Percentiles rank a stretch among this genome's conserved stretches.
These are phyloP conservation scores for Eupsilia transversa DNA, from an alignment of 2,888 invertebrate genomes.

Conservation along the genomic window DNA sequence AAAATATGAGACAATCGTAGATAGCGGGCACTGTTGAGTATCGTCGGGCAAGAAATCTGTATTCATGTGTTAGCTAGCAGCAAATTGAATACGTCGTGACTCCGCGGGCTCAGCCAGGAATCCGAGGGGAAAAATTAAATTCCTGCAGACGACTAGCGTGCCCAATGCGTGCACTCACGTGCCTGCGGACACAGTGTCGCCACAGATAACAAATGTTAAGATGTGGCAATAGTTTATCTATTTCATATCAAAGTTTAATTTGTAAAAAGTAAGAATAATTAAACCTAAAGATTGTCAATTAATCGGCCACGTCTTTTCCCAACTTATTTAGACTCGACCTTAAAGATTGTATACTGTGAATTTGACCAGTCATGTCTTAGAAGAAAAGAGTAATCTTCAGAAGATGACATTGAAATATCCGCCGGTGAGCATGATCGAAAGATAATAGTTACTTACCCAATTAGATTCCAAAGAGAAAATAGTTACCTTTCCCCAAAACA, in stretches of 20 bases:
- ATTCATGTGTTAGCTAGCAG: conserved; percentile 76
- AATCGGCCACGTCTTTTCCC: too few species aligned
- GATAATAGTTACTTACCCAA: conserved; percentile 2
- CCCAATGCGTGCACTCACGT: conserved; percentile 71
- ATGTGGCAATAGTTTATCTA: conserved; percentile 19
- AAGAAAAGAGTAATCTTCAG: neutral
- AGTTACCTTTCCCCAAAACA: neutral
- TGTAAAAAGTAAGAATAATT: too few species aligned
- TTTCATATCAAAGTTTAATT: neutral
- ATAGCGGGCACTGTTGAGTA: conserved; percentile 26
- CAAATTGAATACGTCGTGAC: conserved; percentile 78
- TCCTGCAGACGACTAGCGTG: conserved; percentile 72
- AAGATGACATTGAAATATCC: conserved; percentile 1
- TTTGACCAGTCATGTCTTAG: neutral
- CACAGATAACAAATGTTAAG: conserved; percentile 46
- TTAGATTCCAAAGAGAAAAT: conserved; percentile 14
- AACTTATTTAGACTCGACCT: too few species aligned
- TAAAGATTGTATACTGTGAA: neutral
- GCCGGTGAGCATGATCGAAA: neutral
- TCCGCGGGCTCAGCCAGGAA: conserved; percentile 72
- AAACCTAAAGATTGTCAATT: too few species aligned
- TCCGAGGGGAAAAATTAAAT: conserved; percentile 84
- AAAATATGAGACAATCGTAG: conserved; percentile 11
- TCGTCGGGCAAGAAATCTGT: conserved; percentile 75
- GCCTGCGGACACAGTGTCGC: conserved; percentile 36